Evolutionary conservation across 2,113 vertebrate genomes (phyloP), one percentile per base, ranked within the genome.

Genomic region (Phaethornis superciliosus): DNA sequence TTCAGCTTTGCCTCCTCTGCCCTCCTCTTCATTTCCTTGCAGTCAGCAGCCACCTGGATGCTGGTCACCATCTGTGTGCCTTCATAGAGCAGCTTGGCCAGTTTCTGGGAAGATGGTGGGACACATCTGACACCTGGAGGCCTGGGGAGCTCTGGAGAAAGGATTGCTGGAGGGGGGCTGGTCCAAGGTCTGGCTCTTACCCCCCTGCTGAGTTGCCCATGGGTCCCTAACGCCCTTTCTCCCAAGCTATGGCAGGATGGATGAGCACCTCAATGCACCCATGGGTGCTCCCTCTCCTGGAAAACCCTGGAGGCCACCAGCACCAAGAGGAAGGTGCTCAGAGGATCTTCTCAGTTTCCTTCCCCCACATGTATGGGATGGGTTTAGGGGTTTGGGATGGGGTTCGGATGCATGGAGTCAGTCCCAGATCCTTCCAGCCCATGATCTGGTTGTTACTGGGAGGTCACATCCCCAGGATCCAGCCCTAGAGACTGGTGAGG

Each of bases 21-120:
- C 72, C 98, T 97, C 88, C 98, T 95, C 64, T 96, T 94, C 1
- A 87, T 95, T 69, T 99, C 98, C 90, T 97, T 97, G 27, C 96
- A 92, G 54, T 99, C 98, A 14, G 95, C 95, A 27, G 97, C 98
- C 82, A 98, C 96, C 94, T 98, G 98, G 90, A 99, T 97, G 77
- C 99, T 98, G 46, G 98, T 98, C 89, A 99, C 97, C 68, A 98
- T 60, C 60, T 97, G 97, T 0, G 84, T 97, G 71, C 98, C 98
- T 42, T 98, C 97, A 22, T 92, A 96, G 79, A 98, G 93, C 69
- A 99, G 94, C 51, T 97, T 97, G 62, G 94, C 70, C 68, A 99
- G 77, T 62, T 93, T 97, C 98, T 98, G 96, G 26, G 59, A 78
- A 60, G 37, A 4, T 23, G 42, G 32, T 12, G 65, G 28, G 6